Conservation (phyloP, 2,113 vertebrate species). For the Seriola aureovittata region DNA sequence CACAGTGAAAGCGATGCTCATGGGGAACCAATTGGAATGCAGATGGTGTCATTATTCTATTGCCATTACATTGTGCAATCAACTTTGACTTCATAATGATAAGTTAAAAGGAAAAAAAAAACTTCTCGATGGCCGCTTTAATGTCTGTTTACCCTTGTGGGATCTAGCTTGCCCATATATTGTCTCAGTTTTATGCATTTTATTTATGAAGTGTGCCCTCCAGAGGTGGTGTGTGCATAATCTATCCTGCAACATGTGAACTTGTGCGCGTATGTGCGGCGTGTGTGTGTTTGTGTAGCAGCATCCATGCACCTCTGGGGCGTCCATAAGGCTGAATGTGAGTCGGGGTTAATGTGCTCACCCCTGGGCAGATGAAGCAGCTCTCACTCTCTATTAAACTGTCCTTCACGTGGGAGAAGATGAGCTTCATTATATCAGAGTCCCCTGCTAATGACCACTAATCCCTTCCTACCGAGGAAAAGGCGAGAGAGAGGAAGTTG, state of each 20-base stretch:
- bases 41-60: too few species aligned
- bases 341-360: conserved; percentile 70
- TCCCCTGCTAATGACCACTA: conserved; percentile 73
- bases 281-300: conserved; percentile 16
- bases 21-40: too few species aligned
- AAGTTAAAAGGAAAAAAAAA: too few species aligned
- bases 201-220: conserved; percentile 10
- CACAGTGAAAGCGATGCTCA: too few species aligned
- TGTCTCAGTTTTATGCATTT: conserved; percentile 25
- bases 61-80: too few species aligned
- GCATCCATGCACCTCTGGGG: conserved; percentile 5
- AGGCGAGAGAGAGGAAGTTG: conserved; percentile 31
- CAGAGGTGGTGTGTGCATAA: conserved; percentile 25
- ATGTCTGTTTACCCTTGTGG: background rate
- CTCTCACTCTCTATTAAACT: conserved; percentile 74
- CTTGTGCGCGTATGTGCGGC: conserved; percentile 2
- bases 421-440: conserved; percentile 76
- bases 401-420: conserved; percentile 73
- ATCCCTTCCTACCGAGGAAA: conserved; percentile 63
- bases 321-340: conserved; percentile 48
- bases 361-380: conserved; percentile 44
- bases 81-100: too few species aligned
- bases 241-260: conserved; percentile 13
- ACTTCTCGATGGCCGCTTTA: background rate
- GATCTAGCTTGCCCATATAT: conserved; percentile 6